Conservation (phyloP, 2,888 invertebrate genomes). For the Sesia bembeciformis region DNA sequence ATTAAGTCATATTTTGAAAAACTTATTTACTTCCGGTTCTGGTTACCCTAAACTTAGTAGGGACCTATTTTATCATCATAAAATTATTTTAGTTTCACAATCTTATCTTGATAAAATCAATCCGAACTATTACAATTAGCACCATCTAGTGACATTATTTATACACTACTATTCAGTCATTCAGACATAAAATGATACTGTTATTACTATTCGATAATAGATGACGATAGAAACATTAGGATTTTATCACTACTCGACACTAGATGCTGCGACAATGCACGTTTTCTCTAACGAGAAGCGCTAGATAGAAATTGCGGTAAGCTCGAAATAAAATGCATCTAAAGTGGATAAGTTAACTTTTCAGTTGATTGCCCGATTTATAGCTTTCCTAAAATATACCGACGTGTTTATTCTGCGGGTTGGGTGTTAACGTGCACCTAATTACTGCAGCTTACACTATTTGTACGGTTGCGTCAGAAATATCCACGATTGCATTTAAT, state of each 20-base stretch:
- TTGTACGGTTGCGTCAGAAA: constrained; percentile 8
- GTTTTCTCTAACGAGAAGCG: background rate
- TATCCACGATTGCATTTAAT: background rate
- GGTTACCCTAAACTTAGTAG: no score
- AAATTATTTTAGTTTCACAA: no score
- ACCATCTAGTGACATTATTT: no score
- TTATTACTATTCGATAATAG: no score
- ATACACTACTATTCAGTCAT: no score
- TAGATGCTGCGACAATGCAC: constrained; percentile 25
- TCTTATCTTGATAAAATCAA: no score
- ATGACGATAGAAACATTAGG: no score
- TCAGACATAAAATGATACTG: no score
- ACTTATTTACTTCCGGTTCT: no score
- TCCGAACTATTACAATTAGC: no score
- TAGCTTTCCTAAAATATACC: constrained; percentile 34
- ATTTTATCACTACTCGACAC: constrained; percentile 14
- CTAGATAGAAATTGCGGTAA: constrained; percentile 11
- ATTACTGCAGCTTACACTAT: background rate
- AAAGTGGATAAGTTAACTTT: constrained; percentile 23
- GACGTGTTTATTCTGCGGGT: constrained; percentile 27
- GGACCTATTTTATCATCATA: no score
- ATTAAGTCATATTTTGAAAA: no score
- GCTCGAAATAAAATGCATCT: constrained; percentile 12
- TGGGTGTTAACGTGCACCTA: constrained; percentile 10
- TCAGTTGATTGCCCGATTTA: constrained; percentile 39